Evolutionary conservation across 2,113 vertebrate genomes (phyloP), one percentile per base, ranked within the genome.

Genomic region (Macaca nemestrina): DNA sequence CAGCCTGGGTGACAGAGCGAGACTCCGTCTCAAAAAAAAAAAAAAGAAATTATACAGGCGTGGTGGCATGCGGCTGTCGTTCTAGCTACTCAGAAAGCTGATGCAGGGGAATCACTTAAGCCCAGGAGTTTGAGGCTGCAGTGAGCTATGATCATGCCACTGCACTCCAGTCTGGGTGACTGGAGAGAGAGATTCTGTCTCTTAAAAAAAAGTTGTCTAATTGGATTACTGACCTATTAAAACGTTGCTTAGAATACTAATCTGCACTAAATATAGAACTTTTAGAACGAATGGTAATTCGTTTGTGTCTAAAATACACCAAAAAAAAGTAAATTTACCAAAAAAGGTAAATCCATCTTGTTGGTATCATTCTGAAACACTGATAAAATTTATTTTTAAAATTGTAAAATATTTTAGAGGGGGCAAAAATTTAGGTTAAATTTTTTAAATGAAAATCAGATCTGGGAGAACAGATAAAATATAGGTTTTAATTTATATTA

Each of bases 211-310:
- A 32, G 16, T 32, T 68, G 67, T 70, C 55, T 90, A 67, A 67
- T 92, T 90, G 82, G 59, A 68, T 85, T 79, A 82, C 0, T 50
- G 11, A 61, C 12, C 72, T 57, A 92, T 12, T 97, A 61, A 93
- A 94, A 70, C 85, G 83, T 43, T 90, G 73, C 23, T 97, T 83
- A 96, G 88, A 91, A 95, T 81, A 86, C 25, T 68, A 79, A 94
- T 75, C 35, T 84, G 23, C 88, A 73, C 5, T 83, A n/a, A 88
- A 38, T 27, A 61, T 3, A 76, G 88, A 81, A 93, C 30, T 84
- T 96, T 80, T 78, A 20, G 73, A 80, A 95, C 84, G 25, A 92
- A 79, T 45, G n/a, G 11, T 70, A 91, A 97, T 88, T 23, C n/a
- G 85, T 61, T 13, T 88, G 78, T 96, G 25, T 78, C 23, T 75